phyloP scores from a whole-genome alignment of 2,113 vertebrate species.

The Odocoileus virginianus region DNA sequence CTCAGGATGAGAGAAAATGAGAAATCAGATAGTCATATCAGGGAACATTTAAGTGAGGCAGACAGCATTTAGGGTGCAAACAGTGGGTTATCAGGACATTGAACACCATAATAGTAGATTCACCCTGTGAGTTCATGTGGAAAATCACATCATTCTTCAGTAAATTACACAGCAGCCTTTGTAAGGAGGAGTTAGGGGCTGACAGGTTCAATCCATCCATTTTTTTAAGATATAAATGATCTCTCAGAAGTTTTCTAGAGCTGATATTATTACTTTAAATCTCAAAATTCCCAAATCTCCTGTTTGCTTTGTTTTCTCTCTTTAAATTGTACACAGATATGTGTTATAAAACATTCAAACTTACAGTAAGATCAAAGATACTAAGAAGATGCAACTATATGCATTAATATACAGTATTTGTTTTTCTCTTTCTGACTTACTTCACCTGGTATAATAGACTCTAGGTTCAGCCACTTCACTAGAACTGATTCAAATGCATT shows the following conservation, averaged over 20 bases:
- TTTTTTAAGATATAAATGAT: not conserved
- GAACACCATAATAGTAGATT: not conserved
- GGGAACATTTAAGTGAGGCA: not conserved
- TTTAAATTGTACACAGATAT: not conserved
- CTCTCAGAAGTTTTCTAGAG: not conserved
- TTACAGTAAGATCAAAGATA: not conserved
- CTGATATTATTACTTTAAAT: not conserved
- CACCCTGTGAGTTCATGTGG: not conserved
- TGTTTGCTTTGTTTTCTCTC: not conserved
- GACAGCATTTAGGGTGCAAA: not conserved
- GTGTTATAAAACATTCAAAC: not conserved
- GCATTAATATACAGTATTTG: not conserved
- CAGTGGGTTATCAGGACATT: not conserved
- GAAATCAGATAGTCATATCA: not conserved
- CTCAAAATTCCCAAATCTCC: not conserved
- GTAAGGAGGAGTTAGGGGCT: not conserved
- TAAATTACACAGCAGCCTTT: not conserved
- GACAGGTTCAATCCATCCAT: not conserved
- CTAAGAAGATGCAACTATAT: not conserved
- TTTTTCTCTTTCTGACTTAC: not conserved
- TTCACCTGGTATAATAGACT: not conserved
- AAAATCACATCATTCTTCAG: not conserved
- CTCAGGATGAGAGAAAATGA: not conserved
- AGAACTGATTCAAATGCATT: not conserved
- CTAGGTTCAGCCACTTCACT: not conserved